Percentiles rank a stretch among this genome's conserved stretches.
Evolutionary conservation across 1,140 invertebrate species (phyloP).

Genomic region (Uloborus diversus): DNA sequence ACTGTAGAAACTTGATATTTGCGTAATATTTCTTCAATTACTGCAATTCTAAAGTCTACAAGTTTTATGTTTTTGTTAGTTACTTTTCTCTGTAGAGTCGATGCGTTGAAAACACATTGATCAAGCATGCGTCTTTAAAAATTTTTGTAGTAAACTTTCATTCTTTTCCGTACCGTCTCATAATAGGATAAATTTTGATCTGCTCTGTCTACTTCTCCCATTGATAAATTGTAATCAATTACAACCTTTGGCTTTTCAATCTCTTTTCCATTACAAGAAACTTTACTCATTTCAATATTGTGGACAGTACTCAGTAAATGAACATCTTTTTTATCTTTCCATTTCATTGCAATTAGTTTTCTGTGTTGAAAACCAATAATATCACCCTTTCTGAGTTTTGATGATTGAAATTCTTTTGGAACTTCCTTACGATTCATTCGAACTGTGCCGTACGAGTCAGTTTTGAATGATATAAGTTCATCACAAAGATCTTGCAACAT

Average conservation of each 20-base stretch:
- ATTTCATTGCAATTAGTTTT: background rate
- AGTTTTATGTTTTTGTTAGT: background rate
- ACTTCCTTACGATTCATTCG: conserved; percentile 5
- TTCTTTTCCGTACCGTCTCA: no score
- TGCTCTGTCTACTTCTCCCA: no score
- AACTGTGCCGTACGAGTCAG: background rate
- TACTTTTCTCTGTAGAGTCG: background rate
- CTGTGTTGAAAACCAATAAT: background rate
- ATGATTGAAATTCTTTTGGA: background rate
- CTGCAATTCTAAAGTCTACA: background rate
- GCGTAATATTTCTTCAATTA: background rate
- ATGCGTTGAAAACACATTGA: background rate
- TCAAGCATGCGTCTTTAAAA: no score
- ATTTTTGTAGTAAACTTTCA: no score
- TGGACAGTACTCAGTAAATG: background rate
- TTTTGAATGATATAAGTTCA: background rate
- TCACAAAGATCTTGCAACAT: background rate
- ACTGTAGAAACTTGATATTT: background rate
- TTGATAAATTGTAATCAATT: no score
- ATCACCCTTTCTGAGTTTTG: background rate
- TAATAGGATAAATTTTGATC: no score
- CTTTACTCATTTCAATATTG: background rate
- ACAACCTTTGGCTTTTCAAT: no score
- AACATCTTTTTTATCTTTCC: background rate
- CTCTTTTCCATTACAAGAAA: background rate